Evolutionary conservation across 1,140 invertebrate species (phyloP), one percentile per base, ranked within the genome.

Genomic region (Drosophila sucinea): DNA sequence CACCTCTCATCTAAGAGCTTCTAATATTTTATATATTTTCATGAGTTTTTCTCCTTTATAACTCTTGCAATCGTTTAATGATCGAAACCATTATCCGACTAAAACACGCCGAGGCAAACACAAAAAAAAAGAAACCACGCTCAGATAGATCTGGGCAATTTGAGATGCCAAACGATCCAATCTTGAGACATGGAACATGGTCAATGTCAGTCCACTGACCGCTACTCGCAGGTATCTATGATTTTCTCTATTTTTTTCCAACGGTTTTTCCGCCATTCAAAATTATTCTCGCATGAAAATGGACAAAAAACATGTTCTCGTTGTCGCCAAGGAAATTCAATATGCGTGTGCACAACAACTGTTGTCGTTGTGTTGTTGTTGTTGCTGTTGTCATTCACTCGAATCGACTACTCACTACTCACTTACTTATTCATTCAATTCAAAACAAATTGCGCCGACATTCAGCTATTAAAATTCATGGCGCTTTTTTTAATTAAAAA

Each of bases 281-380:
- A 80, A 73, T 84, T 72, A 89, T 87, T 87, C 80, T 87, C 62
- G 73, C 83, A 84, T 87, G 80, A 89, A 89, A 87, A 84, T 77
- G 60, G 62, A 73, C 32, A 70, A 71, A 72, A 83, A 87, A 89
- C 83, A 89, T 89, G 83, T 89, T 89, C 84, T 77, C 32, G 73
- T 57, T 60, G 23, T 10, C 73, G 73, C 41, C 35, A 70, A 67
- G 44, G 81, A 80, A 89, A 86, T 79, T 56, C 84, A 86, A 86
- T 86, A 83, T 65, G 83, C 83, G 84, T 83, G 84, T 83, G 83
- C 70, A 68, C 81, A 61, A 64, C 58, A 44, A 67, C 47, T 77
- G 82, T 35, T 71, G 82, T 81, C n/a, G n/a, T n/a, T n/a, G n/a
- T 78, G 69, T 47, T 56, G 7, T 55, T 65, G 60, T 44, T 65